Percentiles rank a stretch among this genome's conserved stretches.
phyloP scores from a whole-genome alignment of 1,140 invertebrate species.

The Choristoneura fumiferana region DNA sequence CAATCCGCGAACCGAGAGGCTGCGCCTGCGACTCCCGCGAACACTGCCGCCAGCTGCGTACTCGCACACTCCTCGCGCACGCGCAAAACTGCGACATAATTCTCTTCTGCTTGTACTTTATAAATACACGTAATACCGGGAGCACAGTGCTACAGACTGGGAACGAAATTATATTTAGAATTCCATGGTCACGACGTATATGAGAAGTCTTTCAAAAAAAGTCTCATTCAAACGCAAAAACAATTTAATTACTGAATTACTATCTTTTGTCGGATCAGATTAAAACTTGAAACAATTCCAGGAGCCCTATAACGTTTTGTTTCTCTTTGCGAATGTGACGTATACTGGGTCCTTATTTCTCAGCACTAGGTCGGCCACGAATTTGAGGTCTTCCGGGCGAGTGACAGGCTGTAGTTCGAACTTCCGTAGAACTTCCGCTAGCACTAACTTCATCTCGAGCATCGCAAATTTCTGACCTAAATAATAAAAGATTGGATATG shows the following conservation, averaged over 20 bases:
- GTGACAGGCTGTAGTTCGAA: slow-evolving; percentile 50
- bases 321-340: slow-evolving; percentile 38
- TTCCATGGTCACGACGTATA: slow-evolving; percentile 9
- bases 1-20: slow-evolving; percentile 19
- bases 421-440: slow-evolving; percentile 43
- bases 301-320: slow-evolving; percentile 13
- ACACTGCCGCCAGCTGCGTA: slow-evolving; percentile 23
- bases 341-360: slow-evolving; percentile 44
- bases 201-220: neutral
- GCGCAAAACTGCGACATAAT: slow-evolving; percentile 51
- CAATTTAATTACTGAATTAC: neutral
- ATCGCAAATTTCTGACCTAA: slow-evolving; percentile 64
- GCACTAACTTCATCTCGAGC: slow-evolving; percentile 52
- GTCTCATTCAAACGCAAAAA: neutral
- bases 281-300: neutral
- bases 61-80: slow-evolving; percentile 34
- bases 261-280: too few relatives aligned
- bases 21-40: slow-evolving; percentile 23
- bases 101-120: slow-evolving; percentile 51
- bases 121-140: slow-evolving; percentile 55
- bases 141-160: slow-evolving; percentile 40
- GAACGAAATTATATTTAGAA: slow-evolving; percentile 44
- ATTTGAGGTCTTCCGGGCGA: slow-evolving; percentile 42
- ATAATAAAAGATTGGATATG: too few relatives aligned
- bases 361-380: slow-evolving; percentile 44